Base-by-base conservation (phyloP, 53 echinoderm and acorn worm genomes). In the Astropecten irregularis region DNA sequence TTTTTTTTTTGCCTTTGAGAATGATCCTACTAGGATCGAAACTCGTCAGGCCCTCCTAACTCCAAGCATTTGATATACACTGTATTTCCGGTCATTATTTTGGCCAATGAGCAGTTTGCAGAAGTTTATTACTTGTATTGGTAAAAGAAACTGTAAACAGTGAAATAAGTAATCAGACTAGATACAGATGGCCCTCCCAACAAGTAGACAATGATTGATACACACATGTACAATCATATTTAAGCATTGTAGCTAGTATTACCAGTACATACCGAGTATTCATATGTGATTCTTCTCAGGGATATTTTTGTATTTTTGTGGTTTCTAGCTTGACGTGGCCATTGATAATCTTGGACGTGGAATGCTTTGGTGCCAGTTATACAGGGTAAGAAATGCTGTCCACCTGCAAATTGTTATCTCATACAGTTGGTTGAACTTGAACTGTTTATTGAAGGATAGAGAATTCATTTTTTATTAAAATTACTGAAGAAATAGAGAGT, bases 271-370 rank as follows among this genome's bases (percentile, higher is more conserved):
- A n/a, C n/a, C n/a, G n/a, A n/a, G n/a, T n/a, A n/a, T n/a, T n/a
- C n/a, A n/a, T n/a, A 21, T 14, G 6, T 16, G 14, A 13, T 31
- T 23, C 36, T 33, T 64, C 32, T 2, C 34, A 3, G 3, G 20
- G 8, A 53, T 0, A 0, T 69, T 10, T 59, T 79, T 69, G 40
- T 21, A 18, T 60, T n/a, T 85, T 20, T 82, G 40, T 44, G 29
- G 56, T 18, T n/a, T n/a, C n/a, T 66, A 96, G 97, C 88, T 96
- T 89, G 97, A 96, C 83, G 90, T 94, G 14, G 90, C 91, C 42
- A 69, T 96, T 61, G 94, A 96, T 54, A 88, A 85, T 36, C 21
- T 96, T 50, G 97, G 97, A 31, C 71, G 97, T 42, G 92, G 90
- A 13, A 92, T 94, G 84, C 62, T 96, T 36, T 96, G 97, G 97